phyloP scores from a whole-genome alignment of 1,140 invertebrate species.

The Apis laboriosa region DNA sequence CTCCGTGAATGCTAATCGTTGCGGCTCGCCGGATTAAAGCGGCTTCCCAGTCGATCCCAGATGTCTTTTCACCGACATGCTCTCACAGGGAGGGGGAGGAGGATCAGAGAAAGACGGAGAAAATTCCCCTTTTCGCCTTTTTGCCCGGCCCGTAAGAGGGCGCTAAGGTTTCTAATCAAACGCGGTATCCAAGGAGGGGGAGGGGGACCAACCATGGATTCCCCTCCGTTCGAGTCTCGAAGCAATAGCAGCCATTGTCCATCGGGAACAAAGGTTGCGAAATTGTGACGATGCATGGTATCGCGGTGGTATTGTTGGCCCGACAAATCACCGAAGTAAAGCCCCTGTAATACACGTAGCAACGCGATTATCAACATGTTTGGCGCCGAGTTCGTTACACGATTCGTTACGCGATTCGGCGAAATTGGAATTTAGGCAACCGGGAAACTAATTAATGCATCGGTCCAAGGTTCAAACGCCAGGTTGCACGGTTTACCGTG shows the following conservation, averaged over 20 bases:
- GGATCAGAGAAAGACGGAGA: neutral
- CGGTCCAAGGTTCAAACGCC: neutral
- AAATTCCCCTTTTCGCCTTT: neutral
- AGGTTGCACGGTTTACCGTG: neutral
- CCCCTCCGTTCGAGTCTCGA: no score
- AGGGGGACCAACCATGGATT: no score
- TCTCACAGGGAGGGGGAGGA: neutral
- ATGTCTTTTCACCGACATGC: neutral
- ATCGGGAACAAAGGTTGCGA: neutral
- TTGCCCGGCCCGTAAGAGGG: neutral
- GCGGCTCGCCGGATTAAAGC: constrained; percentile 20
- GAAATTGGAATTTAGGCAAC: neutral
- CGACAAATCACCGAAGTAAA: neutral
- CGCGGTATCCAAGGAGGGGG: no score
- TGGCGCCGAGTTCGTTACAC: neutral
- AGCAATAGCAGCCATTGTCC: neutral
- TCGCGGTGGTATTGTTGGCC: neutral
- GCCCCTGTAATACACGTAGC: neutral
- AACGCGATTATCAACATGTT: neutral
- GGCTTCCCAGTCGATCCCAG: neutral
- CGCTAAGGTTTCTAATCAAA: no score
- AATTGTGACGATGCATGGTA: neutral
- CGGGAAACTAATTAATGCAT: neutral
- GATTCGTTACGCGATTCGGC: neutral
- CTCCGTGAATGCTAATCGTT: constrained; percentile 58